A percentile compares a stretch with the other conserved stretches of the same genome.
Evolutionary conservation across 2,888 invertebrate genomes (phyloP).

Genomic region (Brachynemurus nebulosus): DNA sequence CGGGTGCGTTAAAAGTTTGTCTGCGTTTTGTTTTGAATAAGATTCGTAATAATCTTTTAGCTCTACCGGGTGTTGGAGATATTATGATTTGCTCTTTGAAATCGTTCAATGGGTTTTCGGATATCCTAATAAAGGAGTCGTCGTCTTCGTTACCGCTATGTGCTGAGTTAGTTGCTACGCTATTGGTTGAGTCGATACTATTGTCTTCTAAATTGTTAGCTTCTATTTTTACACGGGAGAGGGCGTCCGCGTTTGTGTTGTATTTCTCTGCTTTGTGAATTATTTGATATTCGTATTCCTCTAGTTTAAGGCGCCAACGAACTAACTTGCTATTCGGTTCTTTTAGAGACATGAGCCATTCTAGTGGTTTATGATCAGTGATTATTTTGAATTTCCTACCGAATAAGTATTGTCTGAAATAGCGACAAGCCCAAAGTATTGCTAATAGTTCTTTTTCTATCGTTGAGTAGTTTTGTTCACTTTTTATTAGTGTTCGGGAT

Average conservation of each 20-base stretch:
- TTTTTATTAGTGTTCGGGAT: conserved; percentile 23
- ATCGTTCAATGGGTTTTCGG: not conserved
- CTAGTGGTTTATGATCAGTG: conserved; percentile 26
- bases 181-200: too few species aligned
- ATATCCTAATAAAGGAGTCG: not conserved
- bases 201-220: too few species aligned
- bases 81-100: not conserved
- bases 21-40: too few species aligned
- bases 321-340: conserved; percentile 22
- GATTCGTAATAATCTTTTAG: too few species aligned
- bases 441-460: conserved; percentile 27
- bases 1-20: too few species aligned
- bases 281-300: conserved; percentile 25
- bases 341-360: conserved; percentile 24
- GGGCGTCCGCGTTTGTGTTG: conserved; percentile 23
- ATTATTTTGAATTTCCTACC: conserved; percentile 26
- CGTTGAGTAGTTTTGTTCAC: conserved; percentile 26
- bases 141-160: not conserved
- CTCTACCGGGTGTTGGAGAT: too few species aligned
- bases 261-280: conserved; percentile 21
- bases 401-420: conserved; percentile 27
- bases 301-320: conserved; percentile 23
- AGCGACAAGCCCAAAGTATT: conserved; percentile 24
- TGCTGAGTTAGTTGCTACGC: conserved; percentile 5
- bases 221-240: conserved; percentile 20